Conservation (phyloP, 2,113 vertebrate species). For the Lagopus leucura region DNA sequence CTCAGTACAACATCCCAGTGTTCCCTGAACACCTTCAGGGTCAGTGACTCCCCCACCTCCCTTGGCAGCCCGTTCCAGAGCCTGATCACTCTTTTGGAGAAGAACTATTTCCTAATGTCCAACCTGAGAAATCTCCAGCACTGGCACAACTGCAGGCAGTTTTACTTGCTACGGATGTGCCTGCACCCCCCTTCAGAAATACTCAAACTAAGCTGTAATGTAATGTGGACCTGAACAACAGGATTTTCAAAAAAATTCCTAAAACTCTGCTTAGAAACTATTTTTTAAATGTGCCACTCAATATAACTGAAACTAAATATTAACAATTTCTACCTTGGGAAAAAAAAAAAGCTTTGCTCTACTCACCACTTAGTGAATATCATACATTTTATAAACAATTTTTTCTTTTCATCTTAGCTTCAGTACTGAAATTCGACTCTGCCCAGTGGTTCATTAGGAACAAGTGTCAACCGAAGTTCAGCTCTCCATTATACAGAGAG, state of each 20-base stretch:
- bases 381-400: not conserved
- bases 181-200: not conserved
- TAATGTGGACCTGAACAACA: not conserved
- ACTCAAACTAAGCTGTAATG: not conserved
- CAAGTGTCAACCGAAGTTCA: not conserved
- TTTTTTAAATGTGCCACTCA: not conserved
- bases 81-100: no score
- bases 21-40: no score
- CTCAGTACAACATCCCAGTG: no score
- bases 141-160: fast-evolving
- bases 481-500: fast-evolving
- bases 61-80: no score
- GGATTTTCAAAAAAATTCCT: not conserved
- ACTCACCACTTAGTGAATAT: not conserved
- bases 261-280: not conserved
- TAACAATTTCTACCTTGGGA: not conserved
- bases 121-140: not conserved
- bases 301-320: not conserved
- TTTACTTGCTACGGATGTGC: not conserved
- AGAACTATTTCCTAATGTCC: no score
- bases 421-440: not conserved
- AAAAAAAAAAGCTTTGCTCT: not conserved
- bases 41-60: no score
- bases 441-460: not conserved
- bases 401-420: not conserved